Evolutionary conservation across 2,797 vertebrate species (phyloP), one percentile per base, ranked within the genome.

Genomic region (Dipus sagitta): DNA sequence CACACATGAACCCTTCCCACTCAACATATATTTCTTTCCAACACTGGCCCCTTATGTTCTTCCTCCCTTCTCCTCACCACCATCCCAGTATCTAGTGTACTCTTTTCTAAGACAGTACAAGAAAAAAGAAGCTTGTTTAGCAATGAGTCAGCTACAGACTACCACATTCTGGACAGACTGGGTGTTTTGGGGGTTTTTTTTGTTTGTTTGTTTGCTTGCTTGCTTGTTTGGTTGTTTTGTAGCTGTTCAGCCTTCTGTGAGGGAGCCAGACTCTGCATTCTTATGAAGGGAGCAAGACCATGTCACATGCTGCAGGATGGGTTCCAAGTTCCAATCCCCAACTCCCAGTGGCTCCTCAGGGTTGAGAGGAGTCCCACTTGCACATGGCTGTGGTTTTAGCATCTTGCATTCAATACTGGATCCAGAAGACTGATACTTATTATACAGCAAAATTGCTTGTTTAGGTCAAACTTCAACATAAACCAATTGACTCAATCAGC

Each of bases 401-500:
- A 30, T 91, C 93, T 90, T 84, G 15, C 42, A 68, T 75, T 89
- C 86, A 81, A 88, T 60, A 60, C 52, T 64, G 0, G 2, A 21
- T 65, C 93, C 80, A 78, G 77, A 92, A 93, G 95, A 90, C 65
- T 67, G 71, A 70, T 83, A 92, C 90, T 93, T 86, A 89, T 95
- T 96, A 81, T 64, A 32, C 30, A 89, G 42, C 32, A 84, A 42
- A 91, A 71, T 32, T 90, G 67, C n/a, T 88, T 60, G 72, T 86
- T 13, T 76, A 58, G 91, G 68, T 67, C 91, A 86, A 93, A 87
- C 83, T 86, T 95, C 64, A 80, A 96, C 91, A 78, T 38, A 93
- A 75, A 91, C 20, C 65, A 34, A 90, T 86, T 94, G 88, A 90
- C 64, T 72, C 72, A 88, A 77, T 78, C 88, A 80, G 70, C 76